These are phyloP conservation scores for Hippocampus barbouri DNA, from an alignment of 2,113 vertebrate species.

Conservation along the genomic window DNA sequence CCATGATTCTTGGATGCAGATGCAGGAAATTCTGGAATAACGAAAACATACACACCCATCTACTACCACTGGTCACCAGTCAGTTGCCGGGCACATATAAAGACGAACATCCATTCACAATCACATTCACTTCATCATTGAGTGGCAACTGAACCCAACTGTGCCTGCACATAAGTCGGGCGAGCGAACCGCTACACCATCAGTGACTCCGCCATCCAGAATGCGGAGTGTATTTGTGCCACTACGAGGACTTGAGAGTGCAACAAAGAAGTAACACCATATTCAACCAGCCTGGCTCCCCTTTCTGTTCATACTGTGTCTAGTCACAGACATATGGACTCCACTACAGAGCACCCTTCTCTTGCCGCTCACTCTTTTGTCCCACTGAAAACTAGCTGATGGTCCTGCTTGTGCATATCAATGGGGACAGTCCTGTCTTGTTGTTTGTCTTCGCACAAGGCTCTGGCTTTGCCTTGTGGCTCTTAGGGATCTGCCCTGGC, in stretches of 20 bases:
- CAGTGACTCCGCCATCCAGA: neutral
- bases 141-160: neutral
- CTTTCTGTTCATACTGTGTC: constrained; percentile 64
- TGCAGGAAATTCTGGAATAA: no score
- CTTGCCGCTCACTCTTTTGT: constrained; percentile 65
- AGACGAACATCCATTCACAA: neutral
- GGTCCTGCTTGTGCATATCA: constrained; percentile 77
- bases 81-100: neutral
- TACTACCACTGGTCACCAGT: neutral
- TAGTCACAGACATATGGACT: constrained; percentile 63
- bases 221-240: constrained; percentile 21
- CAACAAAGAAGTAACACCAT: constrained; percentile 63
- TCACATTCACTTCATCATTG: neutral
- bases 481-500: constrained; percentile 71
- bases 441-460: constrained; percentile 78
- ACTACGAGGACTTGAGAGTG: constrained; percentile 23
- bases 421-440: constrained; percentile 70
- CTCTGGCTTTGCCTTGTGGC: constrained; percentile 75
- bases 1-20: no score
- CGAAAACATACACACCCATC: no score
- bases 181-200: neutral
- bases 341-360: constrained; percentile 60
- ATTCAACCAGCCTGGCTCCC: constrained; percentile 51
- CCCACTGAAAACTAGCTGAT: constrained; percentile 66
- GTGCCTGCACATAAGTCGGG: neutral